A percentile compares a stretch with the other conserved stretches of the same genome.
These are phyloP conservation scores for Dreissena polymorpha DNA, from an alignment of 1,140 invertebrate species.

Conservation along the genomic window DNA sequence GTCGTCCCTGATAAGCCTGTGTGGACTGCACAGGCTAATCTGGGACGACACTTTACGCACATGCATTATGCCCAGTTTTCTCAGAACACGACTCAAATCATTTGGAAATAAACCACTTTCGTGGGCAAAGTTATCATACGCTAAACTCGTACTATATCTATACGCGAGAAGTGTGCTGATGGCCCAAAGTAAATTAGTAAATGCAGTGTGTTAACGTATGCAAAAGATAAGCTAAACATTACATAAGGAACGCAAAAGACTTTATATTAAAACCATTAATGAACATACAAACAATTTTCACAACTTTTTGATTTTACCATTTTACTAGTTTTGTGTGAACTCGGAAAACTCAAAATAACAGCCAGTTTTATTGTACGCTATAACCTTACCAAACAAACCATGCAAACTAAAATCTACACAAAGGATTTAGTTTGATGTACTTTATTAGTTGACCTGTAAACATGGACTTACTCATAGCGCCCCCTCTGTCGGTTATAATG, in stretches of 20 bases:
- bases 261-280: too few species aligned
- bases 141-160: too few species aligned
- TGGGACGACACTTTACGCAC: too few species aligned
- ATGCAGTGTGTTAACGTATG: not conserved
- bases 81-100: not conserved
- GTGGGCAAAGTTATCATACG: too few species aligned
- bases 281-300: not conserved
- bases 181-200: not conserved
- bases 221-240: too few species aligned
- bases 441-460: not conserved
- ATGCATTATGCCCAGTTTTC: too few species aligned
- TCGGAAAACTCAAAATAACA: not conserved
- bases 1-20: too few species aligned
- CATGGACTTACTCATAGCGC: not conserved
- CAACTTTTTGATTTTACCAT: not conserved
- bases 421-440: not conserved
- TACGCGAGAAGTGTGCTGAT: too few species aligned
- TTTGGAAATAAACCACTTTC: too few species aligned
- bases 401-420: not conserved
- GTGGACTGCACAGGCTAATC: too few species aligned
- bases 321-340: not conserved
- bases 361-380: too few species aligned
- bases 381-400: not conserved
- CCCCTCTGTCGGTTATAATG: not conserved
- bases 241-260: too few species aligned